Evolutionary conservation across 2,888 invertebrate species (phyloP).

Genomic region (Balanococcus diminutus): DNA sequence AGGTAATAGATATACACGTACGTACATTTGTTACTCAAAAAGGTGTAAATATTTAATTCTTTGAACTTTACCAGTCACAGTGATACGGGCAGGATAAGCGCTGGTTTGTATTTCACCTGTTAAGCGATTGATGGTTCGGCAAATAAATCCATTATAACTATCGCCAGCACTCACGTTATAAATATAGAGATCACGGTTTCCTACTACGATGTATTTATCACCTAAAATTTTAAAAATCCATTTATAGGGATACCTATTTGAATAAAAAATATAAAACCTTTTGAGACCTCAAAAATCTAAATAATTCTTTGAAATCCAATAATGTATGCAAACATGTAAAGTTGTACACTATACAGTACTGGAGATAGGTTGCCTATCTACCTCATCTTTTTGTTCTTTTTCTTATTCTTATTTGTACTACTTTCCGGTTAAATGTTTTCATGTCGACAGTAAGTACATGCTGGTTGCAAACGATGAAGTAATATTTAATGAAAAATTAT

Average conservation of each 20-base stretch:
- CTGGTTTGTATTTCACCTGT: constrained; percentile 75
- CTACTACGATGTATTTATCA: constrained; percentile 77
- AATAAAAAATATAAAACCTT: not conserved
- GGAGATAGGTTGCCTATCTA: too few relatives aligned
- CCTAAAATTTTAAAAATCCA: too few relatives aligned
- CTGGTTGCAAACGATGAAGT: not conserved
- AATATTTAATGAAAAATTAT: not conserved
- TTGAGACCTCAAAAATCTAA: not conserved
- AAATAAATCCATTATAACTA: constrained; percentile 79
- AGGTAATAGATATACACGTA: not conserved
- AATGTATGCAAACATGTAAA: not conserved
- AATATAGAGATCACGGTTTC: constrained; percentile 84
- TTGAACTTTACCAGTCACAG: constrained; percentile 65
- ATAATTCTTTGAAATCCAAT: not conserved
- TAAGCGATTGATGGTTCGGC: constrained; percentile 79
- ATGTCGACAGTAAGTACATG: not conserved
- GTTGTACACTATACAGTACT: too few relatives aligned
- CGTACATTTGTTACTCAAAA: not conserved
- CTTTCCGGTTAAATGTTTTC: not conserved
- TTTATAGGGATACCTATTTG: too few relatives aligned
- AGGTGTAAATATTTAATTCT: not conserved
- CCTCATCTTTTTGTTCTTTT: too few relatives aligned
- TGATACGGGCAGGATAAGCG: constrained; percentile 73
- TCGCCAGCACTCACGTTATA: constrained; percentile 78
- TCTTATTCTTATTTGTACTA: not conserved